A percentile compares a stretch with the other conserved stretches of the same genome.
Evolutionary conservation across 1,140 invertebrate genomes (phyloP).

Genomic region (Planococcus citri): DNA sequence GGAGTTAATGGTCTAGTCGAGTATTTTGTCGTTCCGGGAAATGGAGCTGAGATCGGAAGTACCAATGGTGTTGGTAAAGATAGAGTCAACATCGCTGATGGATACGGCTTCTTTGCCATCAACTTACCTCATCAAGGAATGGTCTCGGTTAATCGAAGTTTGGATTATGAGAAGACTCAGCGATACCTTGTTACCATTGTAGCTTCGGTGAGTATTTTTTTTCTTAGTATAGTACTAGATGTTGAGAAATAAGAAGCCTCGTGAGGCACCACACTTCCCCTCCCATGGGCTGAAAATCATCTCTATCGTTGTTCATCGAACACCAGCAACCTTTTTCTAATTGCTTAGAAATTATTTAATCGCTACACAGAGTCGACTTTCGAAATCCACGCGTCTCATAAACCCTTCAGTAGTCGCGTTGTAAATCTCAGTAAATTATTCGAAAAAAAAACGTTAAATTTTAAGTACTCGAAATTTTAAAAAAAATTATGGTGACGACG

Average conservation of each 20-base stretch:
- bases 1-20: slow-evolving; percentile 77
- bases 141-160: slow-evolving; percentile 71
- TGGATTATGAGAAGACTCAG: slow-evolving; percentile 81
- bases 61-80: slow-evolving; percentile 42
- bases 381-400: background rate
- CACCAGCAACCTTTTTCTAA: too few species aligned
- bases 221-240: too few species aligned
- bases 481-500: background rate
- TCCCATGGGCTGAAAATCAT: too few species aligned
- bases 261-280: too few species aligned
- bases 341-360: background rate
- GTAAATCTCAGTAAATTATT: too few species aligned
- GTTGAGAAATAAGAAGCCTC: too few species aligned
- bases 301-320: too few species aligned
- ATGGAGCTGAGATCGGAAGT: slow-evolving; percentile 40
- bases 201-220: slow-evolving; percentile 79
- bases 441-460: too few species aligned
- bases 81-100: slow-evolving; percentile 55
- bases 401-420: background rate
- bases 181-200: slow-evolving; percentile 78
- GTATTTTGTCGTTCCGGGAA: slow-evolving; percentile 52
- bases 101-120: slow-evolving; percentile 68
- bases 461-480: background rate
- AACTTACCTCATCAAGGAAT: slow-evolving; percentile 79
- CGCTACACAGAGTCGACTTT: background rate